A percentile compares a stretch with the other conserved stretches of the same genome.
phyloP scores from a whole-genome alignment of 1,140 invertebrate genomes.

The Leptoteleia sp. region DNA sequence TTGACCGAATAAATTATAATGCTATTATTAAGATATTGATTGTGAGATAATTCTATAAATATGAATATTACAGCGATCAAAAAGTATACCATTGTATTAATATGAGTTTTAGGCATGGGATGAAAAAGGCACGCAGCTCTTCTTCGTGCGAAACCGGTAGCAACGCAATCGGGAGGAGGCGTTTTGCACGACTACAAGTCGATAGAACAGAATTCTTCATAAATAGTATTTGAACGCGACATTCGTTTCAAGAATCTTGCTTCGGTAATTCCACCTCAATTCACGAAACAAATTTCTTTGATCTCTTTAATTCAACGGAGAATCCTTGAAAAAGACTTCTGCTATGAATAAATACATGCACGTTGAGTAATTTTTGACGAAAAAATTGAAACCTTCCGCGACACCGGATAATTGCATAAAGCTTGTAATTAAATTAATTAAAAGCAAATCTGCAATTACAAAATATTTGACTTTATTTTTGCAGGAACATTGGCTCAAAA shows the following conservation, averaged over 20 bases:
- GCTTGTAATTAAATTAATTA: constrained; percentile 22
- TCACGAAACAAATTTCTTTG: constrained; percentile 55
- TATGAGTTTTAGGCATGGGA: no score
- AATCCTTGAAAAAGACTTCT: constrained; percentile 17
- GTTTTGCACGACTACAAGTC: constrained; percentile 24
- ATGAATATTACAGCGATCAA: constrained; percentile 7
- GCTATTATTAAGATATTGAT: constrained; percentile 14
- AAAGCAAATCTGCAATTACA: constrained; percentile 29
- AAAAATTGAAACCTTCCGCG: constrained; percentile 26
- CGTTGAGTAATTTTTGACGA: constrained; percentile 38
- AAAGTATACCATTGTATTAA: constrained; percentile 33
- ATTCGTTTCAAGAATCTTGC: constrained; percentile 52
- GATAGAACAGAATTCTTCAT: constrained; percentile 55
- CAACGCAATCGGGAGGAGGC: constrained; percentile 13
- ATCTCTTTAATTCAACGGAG: constrained; percentile 35
- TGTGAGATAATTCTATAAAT: constrained; percentile 25
- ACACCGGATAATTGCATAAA: constrained; percentile 9
- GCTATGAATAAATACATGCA: constrained; percentile 21
- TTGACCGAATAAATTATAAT: not conserved
- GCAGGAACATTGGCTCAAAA: constrained; percentile 9
- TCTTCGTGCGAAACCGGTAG: constrained; percentile 8
- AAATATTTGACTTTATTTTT: constrained; percentile 2
- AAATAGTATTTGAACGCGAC: constrained; percentile 52
- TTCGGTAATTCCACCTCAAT: constrained; percentile 44
- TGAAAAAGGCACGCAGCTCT: constrained; percentile 6